Conservation (phyloP, 2,888 invertebrate genomes). For the Lochmaea crataegi region DNA sequence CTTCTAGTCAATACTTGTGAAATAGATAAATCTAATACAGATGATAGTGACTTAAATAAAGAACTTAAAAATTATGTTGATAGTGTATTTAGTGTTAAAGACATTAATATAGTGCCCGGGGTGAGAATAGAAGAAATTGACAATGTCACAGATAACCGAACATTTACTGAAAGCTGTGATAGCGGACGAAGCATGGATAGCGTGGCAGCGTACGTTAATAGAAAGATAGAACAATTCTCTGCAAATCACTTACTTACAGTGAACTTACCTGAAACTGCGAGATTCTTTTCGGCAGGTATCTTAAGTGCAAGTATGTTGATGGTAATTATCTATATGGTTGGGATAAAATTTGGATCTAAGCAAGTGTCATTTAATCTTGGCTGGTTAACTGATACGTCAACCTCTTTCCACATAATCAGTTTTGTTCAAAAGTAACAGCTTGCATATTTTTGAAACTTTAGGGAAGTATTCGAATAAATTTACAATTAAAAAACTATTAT, state of each 20-base stretch:
- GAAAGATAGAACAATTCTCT: conserved; percentile 71
- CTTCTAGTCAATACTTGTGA: conserved; percentile 46
- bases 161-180: conserved; percentile 54
- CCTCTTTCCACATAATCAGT: no score
- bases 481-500: no score
- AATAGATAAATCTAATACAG: conserved; percentile 41
- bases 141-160: conserved; percentile 45
- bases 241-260: conserved; percentile 74
- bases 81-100: conserved; percentile 68
- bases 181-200: conserved; percentile 64
- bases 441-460: no score
- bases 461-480: no score
- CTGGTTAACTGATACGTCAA: no score
- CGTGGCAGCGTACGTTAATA: conserved; percentile 69
- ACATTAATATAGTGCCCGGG: conserved; percentile 71
- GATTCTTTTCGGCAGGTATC: conserved; percentile 61
- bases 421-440: no score
- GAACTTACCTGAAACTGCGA: conserved; percentile 75
- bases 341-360: not conserved
- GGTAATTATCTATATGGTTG: not conserved
- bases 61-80: conserved; percentile 71
- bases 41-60: conserved; percentile 63
- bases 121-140: conserved; percentile 66
- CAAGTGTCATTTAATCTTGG: no score
- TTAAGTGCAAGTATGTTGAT: not conserved